Conservation (phyloP, 1,140 invertebrate genomes). For the Zaprionus nigranus region DNA sequence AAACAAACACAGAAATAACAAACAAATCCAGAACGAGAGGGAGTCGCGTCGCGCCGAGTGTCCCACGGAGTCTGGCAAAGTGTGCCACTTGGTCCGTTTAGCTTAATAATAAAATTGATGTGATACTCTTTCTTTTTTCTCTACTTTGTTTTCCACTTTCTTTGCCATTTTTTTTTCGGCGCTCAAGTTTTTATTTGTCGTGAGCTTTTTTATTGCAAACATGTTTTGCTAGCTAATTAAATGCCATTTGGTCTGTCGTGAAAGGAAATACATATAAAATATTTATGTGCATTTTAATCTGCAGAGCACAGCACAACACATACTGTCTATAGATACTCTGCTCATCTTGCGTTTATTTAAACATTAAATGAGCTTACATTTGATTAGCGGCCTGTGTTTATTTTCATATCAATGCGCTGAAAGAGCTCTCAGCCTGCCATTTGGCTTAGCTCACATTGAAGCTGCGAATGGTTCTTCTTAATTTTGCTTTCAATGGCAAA, state of each 20-base stretch:
- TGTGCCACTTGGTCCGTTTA: constrained; percentile 46
- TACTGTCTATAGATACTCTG: constrained; percentile 24
- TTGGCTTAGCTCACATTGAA: constrained; percentile 8
- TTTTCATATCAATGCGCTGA: constrained; percentile 63
- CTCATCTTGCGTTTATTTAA: constrained; percentile 68
- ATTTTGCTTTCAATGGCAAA: constrained; percentile 33
- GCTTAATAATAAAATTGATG: constrained; percentile 77
- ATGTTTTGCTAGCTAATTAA: constrained; percentile 72
- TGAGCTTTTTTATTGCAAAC: constrained; percentile 17
- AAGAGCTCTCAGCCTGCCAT: constrained; percentile 6
- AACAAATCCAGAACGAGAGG: constrained; percentile 46
- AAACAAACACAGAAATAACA: constrained; percentile 40
- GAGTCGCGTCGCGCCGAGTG: constrained; percentile 30
- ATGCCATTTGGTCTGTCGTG: constrained; percentile 54
- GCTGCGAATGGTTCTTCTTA: neutral
- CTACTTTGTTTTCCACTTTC: constrained; percentile 10
- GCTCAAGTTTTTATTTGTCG: constrained; percentile 36
- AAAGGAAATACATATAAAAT: constrained; percentile 60
- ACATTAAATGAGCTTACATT: constrained; percentile 78
- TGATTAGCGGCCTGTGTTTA: constrained; percentile 69
- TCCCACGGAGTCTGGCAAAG: constrained; percentile 42
- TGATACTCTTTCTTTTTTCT: constrained; percentile 36
- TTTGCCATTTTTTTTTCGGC: constrained; percentile 7
- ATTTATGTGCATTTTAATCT: constrained; percentile 75
- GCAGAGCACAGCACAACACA: constrained; percentile 15